Conservation (phyloP, 2,888 invertebrate species). For the Tortrix viridana region DNA sequence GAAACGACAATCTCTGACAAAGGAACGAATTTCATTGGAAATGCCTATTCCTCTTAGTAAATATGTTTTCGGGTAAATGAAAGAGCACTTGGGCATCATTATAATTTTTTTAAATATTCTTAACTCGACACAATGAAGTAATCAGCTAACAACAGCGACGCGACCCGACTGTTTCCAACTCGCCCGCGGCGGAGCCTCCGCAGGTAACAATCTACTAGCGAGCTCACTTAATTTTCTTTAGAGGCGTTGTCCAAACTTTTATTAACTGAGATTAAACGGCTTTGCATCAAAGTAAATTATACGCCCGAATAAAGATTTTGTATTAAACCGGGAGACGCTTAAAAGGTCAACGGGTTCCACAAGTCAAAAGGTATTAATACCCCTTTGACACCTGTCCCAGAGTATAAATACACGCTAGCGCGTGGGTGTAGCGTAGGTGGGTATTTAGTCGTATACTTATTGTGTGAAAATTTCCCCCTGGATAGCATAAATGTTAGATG, state of each 20-base stretch:
- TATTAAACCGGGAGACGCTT: slow-evolving; percentile 4
- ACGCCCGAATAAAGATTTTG: background rate
- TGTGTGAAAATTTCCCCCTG: no score
- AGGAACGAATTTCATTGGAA: background rate
- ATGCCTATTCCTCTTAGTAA: background rate
- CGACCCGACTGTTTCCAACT: background rate
- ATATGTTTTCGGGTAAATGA: background rate
- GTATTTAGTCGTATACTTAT: no score
- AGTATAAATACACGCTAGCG: background rate
- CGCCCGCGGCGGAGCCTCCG: slow-evolving; percentile 6
- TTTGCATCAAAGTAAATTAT: slow-evolving; percentile 9
- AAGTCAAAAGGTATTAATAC: slow-evolving; percentile 9
- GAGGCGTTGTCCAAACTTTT: slow-evolving; percentile 18
- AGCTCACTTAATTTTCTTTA: slow-evolving; percentile 18
- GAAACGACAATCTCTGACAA: slow-evolving; percentile 8
- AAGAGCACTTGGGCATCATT: background rate
- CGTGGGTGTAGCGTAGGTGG: no score
- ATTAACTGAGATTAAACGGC: slow-evolving; percentile 17
- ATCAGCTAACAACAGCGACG: slow-evolving; percentile 9
- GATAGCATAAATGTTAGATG: no score
- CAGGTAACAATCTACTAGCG: slow-evolving; percentile 16
- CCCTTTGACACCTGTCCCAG: slow-evolving; percentile 3
- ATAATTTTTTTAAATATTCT: background rate
- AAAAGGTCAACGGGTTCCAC: slow-evolving; percentile 1
- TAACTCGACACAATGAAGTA: background rate